Evolutionary conservation across 2,888 invertebrate genomes (phyloP).

Genomic region (Copidosoma aretas): DNA sequence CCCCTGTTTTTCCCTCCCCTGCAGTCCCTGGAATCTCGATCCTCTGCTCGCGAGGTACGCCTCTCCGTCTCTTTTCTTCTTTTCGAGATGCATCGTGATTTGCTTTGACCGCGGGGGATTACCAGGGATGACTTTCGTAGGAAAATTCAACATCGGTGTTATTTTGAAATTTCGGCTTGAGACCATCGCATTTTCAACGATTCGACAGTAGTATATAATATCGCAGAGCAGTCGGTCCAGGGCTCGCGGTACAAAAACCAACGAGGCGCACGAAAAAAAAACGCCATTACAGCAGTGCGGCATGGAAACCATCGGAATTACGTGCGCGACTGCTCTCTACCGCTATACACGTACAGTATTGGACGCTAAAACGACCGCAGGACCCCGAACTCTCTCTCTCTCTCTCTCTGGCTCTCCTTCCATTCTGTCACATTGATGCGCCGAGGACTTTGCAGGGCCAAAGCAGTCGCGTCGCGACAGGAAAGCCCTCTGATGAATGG

Average conservation of each 20-base stretch:
- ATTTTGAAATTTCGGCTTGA: too few relatives aligned
- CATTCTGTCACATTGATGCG: not conserved
- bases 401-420: too few relatives aligned
- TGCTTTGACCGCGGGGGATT: not conserved
- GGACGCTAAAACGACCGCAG: too few relatives aligned
- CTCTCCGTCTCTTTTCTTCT: not conserved
- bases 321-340: too few relatives aligned
- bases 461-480: constrained; percentile 44
- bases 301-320: too few relatives aligned
- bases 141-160: not conserved
- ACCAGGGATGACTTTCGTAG: not conserved
- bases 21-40: constrained; percentile 31
- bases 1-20: not conserved
- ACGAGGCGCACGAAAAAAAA: too few relatives aligned
- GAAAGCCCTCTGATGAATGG: constrained; percentile 53
- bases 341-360: too few relatives aligned
- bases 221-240: too few relatives aligned
- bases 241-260: too few relatives aligned
- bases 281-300: too few relatives aligned
- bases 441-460: constrained; percentile 4
- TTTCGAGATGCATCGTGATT: not conserved
- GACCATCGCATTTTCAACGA: too few relatives aligned
- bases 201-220: too few relatives aligned
- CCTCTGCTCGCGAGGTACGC: not conserved
- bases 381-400: not conserved